Conservation (phyloP, 2,113 vertebrate genomes). For the Brienomyrus longianalis region DNA sequence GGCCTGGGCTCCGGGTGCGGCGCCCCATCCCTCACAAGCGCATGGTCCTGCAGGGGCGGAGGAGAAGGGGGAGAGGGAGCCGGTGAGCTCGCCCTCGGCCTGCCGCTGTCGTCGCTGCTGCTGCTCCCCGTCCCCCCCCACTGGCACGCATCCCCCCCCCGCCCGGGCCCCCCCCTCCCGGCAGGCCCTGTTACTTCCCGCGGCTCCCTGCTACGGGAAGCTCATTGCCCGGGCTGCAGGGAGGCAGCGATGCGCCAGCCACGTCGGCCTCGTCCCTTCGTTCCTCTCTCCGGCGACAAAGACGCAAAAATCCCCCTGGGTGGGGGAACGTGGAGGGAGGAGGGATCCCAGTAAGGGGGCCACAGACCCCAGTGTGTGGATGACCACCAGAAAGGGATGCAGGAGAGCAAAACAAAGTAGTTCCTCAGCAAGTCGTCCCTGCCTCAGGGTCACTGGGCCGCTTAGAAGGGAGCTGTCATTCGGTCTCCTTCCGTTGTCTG, state of each 20-base stretch:
- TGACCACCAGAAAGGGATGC: background rate
- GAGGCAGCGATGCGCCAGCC: slow-evolving; percentile 57
- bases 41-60: slow-evolving; percentile 80
- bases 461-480: background rate
- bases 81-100: slow-evolving; percentile 64
- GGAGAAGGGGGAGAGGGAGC: slow-evolving; percentile 87
- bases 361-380: background rate
- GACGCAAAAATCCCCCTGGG: slow-evolving; percentile 13
- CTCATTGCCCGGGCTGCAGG: slow-evolving; percentile 44
- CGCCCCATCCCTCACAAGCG: slow-evolving; percentile 92
- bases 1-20: slow-evolving; percentile 84
- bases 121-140: slow-evolving; percentile 72
- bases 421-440: background rate
- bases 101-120: slow-evolving; percentile 33
- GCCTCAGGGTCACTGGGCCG: background rate
- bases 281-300: slow-evolving; percentile 50
- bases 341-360: background rate
- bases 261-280: slow-evolving; percentile 61
- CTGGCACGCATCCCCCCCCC: slow-evolving; percentile 39
- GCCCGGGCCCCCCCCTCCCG: background rate
- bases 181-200: slow-evolving; percentile 1
- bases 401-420: background rate
- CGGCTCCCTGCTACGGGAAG: slow-evolving; percentile 61
- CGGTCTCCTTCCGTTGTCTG: background rate
- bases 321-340: background rate